Percentiles rank a stretch among this genome's conserved stretches.
These are phyloP conservation scores for Festucalex cinctus DNA, from an alignment of 2,113 vertebrate genomes.

Conservation along the genomic window DNA sequence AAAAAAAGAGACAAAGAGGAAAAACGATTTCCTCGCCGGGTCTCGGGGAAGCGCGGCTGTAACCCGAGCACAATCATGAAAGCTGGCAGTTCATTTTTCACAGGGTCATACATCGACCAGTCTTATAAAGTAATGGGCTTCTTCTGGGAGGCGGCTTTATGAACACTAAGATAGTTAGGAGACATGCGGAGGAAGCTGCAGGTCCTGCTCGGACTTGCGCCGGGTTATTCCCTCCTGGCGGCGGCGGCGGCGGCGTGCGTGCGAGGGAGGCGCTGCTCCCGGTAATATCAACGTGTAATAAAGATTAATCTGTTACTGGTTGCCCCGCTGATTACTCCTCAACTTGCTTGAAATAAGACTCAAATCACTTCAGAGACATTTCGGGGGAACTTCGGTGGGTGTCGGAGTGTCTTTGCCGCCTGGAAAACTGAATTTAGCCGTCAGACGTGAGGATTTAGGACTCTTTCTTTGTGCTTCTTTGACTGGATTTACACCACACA, in stretches of 20 bases:
- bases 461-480: constrained; percentile 13
- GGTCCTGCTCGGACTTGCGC: constrained; percentile 72
- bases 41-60: constrained; percentile 74
- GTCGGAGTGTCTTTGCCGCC: constrained; percentile 47
- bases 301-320: constrained; percentile 82
- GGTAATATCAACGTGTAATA: constrained; percentile 81
- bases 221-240: constrained; percentile 72
- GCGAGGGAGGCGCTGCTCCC: constrained; percentile 61
- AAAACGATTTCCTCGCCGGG: constrained; percentile 49
- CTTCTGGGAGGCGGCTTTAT: constrained; percentile 79
- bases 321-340: constrained; percentile 74
- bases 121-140: constrained; percentile 83
- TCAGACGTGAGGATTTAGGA: constrained; percentile 18
- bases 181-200: constrained; percentile 73
- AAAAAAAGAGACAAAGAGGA: constrained; percentile 13
- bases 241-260: constrained; percentile 57
- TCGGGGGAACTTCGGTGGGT: constrained; percentile 60
- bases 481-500: background rate
- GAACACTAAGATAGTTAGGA: constrained; percentile 81
- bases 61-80: constrained; percentile 81
- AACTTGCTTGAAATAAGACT: constrained; percentile 79
- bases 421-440: constrained; percentile 48
- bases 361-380: constrained; percentile 78
- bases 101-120: constrained; percentile 76
- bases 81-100: constrained; percentile 83